Percentiles rank a stretch among this genome's conserved stretches.
Evolutionary conservation across 2,797 vertebrate species (phyloP).

Genomic region (Balearica regulorum): DNA sequence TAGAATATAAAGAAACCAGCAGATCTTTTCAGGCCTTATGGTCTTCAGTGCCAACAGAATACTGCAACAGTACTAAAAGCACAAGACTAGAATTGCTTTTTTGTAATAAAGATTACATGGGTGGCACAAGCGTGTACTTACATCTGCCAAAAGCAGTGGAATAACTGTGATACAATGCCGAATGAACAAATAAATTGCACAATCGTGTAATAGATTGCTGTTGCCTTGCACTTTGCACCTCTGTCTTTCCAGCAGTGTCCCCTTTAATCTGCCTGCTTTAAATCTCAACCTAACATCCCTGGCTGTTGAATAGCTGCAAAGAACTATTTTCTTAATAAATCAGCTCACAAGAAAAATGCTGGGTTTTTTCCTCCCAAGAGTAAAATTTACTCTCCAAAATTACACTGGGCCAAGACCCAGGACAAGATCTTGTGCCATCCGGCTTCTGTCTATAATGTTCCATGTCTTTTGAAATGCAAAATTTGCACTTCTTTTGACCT

Average conservation of each 20-base stretch:
- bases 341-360: neutral
- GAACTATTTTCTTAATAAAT: constrained; percentile 32
- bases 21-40: neutral
- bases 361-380: neutral
- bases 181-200: neutral
- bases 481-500: neutral
- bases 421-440: neutral
- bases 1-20: neutral
- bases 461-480: neutral
- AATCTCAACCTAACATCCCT: constrained; percentile 3
- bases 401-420: neutral
- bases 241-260: constrained; percentile 3
- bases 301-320: neutral
- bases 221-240: constrained; percentile 32
- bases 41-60: neutral
- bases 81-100: neutral
- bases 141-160: neutral
- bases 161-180: neutral
- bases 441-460: neutral
- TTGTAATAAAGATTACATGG: neutral
- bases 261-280: neutral
- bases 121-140: neutral
- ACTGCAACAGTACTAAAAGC: neutral
- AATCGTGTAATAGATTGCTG: neutral
- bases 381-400: constrained; percentile 1